These are phyloP conservation scores for Hoplostethus atlanticus DNA, from an alignment of 2,797 vertebrate genomes.

Conservation along the genomic window DNA sequence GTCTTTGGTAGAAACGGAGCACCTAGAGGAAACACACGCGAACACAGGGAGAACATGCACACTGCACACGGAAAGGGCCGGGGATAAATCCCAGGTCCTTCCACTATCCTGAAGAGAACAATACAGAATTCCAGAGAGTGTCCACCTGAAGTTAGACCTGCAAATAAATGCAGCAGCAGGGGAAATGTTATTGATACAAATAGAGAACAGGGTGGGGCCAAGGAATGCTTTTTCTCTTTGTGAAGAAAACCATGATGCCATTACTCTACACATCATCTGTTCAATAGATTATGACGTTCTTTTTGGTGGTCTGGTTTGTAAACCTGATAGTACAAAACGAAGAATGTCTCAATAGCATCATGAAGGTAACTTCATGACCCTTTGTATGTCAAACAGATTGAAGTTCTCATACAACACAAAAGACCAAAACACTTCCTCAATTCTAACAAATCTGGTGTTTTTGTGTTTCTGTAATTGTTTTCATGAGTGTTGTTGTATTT, in stretches of 20 bases:
- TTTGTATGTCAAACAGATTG: background rate
- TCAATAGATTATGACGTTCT: too few species aligned
- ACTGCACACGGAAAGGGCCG: background rate
- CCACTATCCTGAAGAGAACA: background rate
- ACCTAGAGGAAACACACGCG: background rate
- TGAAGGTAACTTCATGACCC: too few species aligned
- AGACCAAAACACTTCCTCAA: too few species aligned
- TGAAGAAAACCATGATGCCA: too few species aligned
- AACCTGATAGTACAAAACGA: too few species aligned
- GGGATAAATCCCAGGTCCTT: constrained; percentile 11
- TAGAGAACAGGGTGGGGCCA: constrained; percentile 27
- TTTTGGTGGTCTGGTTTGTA: too few species aligned
- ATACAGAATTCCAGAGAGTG: too few species aligned
- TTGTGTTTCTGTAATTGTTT: background rate
- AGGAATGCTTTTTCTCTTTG: background rate
- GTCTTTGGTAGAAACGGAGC: constrained; percentile 19
- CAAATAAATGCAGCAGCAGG: background rate
- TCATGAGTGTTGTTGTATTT: too few species aligned
- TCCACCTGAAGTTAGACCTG: too few species aligned
- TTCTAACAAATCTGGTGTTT: background rate
- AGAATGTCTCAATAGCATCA: too few species aligned
- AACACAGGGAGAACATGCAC: too few species aligned
- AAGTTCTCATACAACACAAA: background rate
- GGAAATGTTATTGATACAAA: constrained; percentile 8
- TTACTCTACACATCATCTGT: too few species aligned